phyloP scores from a whole-genome alignment of 2,113 vertebrate genomes.

The Lynx canadensis region DNA sequence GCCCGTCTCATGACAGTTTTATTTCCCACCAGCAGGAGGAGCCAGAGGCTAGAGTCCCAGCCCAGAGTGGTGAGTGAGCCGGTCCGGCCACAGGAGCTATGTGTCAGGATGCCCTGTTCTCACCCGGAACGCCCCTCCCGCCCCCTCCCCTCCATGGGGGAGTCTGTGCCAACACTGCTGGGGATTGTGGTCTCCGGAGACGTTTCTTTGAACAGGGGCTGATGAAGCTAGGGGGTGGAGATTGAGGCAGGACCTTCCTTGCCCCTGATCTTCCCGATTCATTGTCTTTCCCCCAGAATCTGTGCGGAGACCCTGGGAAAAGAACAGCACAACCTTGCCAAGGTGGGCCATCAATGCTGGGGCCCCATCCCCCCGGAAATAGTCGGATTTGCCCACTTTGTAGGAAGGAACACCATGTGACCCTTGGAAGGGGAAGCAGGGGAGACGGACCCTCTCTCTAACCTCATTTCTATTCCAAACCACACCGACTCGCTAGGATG shows the following conservation, averaged over 20 bases:
- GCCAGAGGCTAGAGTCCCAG: slow-evolving; percentile 85
- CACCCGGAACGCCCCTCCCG: not conserved
- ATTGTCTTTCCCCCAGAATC: slow-evolving; percentile 82
- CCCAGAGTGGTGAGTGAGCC: slow-evolving; percentile 76
- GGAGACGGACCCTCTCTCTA: not conserved
- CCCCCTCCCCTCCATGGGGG: not conserved
- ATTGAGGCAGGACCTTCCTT: not conserved
- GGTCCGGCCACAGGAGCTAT: not conserved
- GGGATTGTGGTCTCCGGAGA: not conserved
- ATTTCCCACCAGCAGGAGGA: slow-evolving; percentile 87
- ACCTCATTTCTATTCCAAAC: not conserved
- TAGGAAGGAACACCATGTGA: not conserved
- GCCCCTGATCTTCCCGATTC: not conserved
- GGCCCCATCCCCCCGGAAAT: not conserved
- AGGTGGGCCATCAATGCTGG: slow-evolving; percentile 83
- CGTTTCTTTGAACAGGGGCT: not conserved
- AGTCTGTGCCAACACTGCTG: not conserved
- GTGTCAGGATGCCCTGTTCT: slow-evolving; percentile 14
- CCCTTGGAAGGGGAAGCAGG: not conserved
- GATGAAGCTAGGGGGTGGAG: not conserved
- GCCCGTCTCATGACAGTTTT: slow-evolving; percentile 9
- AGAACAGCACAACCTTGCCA: slow-evolving; percentile 87
- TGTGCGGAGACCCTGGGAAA: slow-evolving; percentile 92
- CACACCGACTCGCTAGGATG: slow-evolving; percentile 78
- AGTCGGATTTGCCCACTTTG: not conserved